Evolutionary conservation across 2,113 vertebrate species (phyloP).

Genomic region (Notarius quadriscutis): DNA sequence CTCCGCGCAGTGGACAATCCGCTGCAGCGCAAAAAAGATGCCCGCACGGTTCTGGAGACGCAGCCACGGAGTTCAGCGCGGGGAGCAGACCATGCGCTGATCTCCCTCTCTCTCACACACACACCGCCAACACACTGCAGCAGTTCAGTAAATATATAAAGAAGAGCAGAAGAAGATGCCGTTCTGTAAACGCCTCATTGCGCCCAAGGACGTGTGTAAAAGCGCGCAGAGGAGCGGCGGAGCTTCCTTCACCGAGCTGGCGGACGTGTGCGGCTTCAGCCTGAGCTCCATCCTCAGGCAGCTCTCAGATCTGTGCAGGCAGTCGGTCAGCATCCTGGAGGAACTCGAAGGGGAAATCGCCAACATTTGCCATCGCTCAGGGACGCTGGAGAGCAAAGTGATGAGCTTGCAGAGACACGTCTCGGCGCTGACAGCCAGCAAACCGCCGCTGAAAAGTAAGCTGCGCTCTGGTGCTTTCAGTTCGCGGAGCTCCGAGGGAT

Average conservation of each 20-base stretch:
- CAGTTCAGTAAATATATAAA: no score
- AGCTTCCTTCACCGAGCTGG: constrained; percentile 66
- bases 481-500: not conserved
- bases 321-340: constrained; percentile 74
- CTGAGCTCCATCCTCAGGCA: constrained; percentile 73
- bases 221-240: constrained; percentile 50
- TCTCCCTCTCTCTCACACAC: no score
- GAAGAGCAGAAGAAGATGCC: constrained; percentile 64
- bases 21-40: constrained; percentile 45
- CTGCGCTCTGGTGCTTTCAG: not conserved
- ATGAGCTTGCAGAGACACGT: constrained; percentile 68
- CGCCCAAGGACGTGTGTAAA: constrained; percentile 72
- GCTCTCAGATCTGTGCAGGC: constrained; percentile 76
- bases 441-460: constrained; percentile 70
- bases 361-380: constrained; percentile 69
- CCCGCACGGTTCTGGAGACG: constrained; percentile 56
- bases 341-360: constrained; percentile 75
- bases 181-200: constrained; percentile 73
- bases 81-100: constrained; percentile 27
- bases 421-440: constrained; percentile 61
- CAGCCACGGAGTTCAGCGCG: constrained; percentile 53
- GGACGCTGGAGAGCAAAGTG: constrained; percentile 70
- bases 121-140: constrained; percentile 11
- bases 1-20: constrained; percentile 58
- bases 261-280: constrained; percentile 70